Base-by-base conservation (phyloP, 2,797 vertebrate genomes). In the Xenopus petersii region DNA sequence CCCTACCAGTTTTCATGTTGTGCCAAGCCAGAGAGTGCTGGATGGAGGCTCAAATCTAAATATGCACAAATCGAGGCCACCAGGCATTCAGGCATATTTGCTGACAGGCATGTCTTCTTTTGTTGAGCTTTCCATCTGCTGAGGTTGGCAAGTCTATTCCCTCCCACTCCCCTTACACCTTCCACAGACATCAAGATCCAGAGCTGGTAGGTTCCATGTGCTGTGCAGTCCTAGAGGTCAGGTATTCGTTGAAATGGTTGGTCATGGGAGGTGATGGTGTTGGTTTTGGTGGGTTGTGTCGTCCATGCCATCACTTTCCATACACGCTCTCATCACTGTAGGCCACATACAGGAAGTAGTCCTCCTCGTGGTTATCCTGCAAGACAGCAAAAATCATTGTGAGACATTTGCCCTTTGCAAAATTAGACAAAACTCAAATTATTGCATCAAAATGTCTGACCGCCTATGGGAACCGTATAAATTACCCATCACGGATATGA, bases 261-360 rank as follows among this genome's bases (percentile, higher is more conserved):
- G 67, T 64, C 11, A 61, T 70, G 24, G 69, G 13, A 30, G 36
- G 36, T 64, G 70, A 58, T 65, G 17, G 3, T 7, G 68, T 66
- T 49, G 12, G 59, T 30, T 26, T 70, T 66, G 77, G 26, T 74
- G 33, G 49, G 8, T 46, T 47, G 55, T 30, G 56, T 24, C 15
- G 4, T 30, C 26, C 26, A 2, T 30, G 26, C 26, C 26, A 79
- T 98, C 92, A 98, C 82, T 96, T 94, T 67, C 97, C 97, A 12
- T 99, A 98, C 78, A 99, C 97, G 0, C 97, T 99, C 86, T 99
- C 97, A 17, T 96, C 96, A 64, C 96, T 99, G 93, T 99, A 99
- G 62, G 96, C 95, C 93, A 99, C 95, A 80, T 99, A 99, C 79
- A 99, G 95, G 86, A 99, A 99, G 84, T 95, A 93, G 84, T 99